A percentile compares a stretch with the other conserved stretches of the same genome.
These are phyloP conservation scores for Callionymus lyra DNA, from an alignment of 2,113 vertebrate genomes.

Conservation along the genomic window DNA sequence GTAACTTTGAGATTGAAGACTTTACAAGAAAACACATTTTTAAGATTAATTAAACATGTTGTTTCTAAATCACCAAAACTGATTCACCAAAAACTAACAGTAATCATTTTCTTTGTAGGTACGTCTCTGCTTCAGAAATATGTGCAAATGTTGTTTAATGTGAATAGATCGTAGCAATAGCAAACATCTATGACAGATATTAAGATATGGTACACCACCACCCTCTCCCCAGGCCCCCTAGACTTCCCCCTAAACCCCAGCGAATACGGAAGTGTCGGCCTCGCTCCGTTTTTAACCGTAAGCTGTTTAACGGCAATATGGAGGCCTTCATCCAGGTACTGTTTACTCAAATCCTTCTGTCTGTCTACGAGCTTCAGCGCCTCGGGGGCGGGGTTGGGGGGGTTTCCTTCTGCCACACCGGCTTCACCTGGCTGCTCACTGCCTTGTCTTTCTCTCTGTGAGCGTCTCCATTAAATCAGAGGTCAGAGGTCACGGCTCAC, in stretches of 20 bases:
- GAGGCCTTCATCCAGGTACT: constrained; percentile 95
- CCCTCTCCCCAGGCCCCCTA: constrained; percentile 86
- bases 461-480: constrained; percentile 11
- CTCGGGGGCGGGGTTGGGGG: constrained; percentile 65
- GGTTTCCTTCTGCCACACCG: constrained; percentile 55
- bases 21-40: too few species aligned
- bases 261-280: constrained; percentile 94
- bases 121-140: too few species aligned
- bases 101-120: too few species aligned
- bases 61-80: too few species aligned
- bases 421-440: constrained; percentile 41
- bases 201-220: constrained; percentile 23
- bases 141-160: too few species aligned
- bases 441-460: constrained; percentile 35
- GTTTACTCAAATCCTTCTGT: constrained; percentile 40
- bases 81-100: too few species aligned
- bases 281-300: constrained; percentile 88
- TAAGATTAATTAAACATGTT: too few species aligned
- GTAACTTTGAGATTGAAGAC: too few species aligned
- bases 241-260: constrained; percentile 92
- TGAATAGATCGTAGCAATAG: too few species aligned
- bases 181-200: too few species aligned
- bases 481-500: too few species aligned
- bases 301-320: constrained; percentile 97
- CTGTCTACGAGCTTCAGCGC: constrained; percentile 57